phyloP scores from a whole-genome alignment of 2,113 vertebrate species.

The Cranoglanis bouderius region DNA sequence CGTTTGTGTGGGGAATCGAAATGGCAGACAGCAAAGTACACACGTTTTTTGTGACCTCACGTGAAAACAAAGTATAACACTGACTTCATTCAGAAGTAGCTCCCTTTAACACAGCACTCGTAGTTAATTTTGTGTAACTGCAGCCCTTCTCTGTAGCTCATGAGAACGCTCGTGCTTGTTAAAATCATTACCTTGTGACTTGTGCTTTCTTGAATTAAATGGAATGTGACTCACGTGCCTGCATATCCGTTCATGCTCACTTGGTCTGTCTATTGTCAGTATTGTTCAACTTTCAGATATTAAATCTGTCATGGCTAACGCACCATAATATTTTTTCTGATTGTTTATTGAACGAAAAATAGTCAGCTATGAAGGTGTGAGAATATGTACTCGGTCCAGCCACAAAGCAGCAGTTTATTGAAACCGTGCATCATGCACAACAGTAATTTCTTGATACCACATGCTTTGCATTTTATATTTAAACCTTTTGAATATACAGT shows the following conservation, averaged over 20 bases:
- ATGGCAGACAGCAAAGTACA: neutral
- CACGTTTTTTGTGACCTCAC: neutral
- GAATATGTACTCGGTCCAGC: neutral
- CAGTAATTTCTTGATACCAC: neutral
- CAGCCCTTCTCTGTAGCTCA: conserved; percentile 34
- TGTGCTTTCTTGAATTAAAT: conserved; percentile 35
- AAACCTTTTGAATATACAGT: neutral
- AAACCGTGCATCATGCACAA: neutral
- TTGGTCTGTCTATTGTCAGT: neutral
- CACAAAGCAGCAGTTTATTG: neutral
- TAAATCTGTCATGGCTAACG: neutral
- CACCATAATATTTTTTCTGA: neutral
- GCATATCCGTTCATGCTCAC: neutral
- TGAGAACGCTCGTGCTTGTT: conserved; percentile 44
- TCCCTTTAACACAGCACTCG: conserved; percentile 37
- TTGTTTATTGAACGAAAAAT: too few species aligned
- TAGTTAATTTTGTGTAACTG: conserved; percentile 35
- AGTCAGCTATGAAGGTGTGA: neutral
- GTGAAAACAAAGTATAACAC: neutral
- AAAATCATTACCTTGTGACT: conserved; percentile 63
- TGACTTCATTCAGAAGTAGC: conserved; percentile 17
- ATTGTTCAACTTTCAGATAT: neutral
- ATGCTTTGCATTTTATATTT: neutral
- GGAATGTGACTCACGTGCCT: neutral
- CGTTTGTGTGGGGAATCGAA: neutral